These are phyloP conservation scores for Rhamnusium bicolor DNA, from an alignment of 2,888 invertebrate genomes.

Conservation along the genomic window DNA sequence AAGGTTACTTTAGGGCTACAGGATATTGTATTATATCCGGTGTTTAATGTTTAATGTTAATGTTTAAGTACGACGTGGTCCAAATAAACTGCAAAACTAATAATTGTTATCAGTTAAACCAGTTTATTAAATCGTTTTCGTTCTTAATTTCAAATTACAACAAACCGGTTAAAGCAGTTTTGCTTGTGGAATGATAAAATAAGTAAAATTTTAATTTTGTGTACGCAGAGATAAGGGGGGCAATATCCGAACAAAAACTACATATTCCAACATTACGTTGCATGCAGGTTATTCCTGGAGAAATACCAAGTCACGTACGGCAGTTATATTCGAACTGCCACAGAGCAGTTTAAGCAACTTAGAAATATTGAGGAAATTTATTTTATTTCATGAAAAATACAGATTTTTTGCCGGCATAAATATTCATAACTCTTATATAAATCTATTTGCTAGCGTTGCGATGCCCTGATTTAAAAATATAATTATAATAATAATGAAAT, in stretches of 20 bases:
- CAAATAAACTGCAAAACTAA: not conserved
- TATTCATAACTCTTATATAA: not conserved
- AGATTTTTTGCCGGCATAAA: not conserved
- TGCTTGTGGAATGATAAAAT: not conserved
- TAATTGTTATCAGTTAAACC: not conserved
- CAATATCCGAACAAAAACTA: conserved; percentile 5
- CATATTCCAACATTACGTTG: conserved; percentile 11
- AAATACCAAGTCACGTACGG: conserved; percentile 33
- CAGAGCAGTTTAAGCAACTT: conserved; percentile 20
- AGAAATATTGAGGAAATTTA: conserved; percentile 28
- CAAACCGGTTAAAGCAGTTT: not conserved
- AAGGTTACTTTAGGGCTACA: too few species aligned
- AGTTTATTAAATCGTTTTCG: not conserved
- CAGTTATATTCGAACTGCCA: conserved; percentile 31
- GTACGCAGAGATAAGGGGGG: conserved; percentile 7
- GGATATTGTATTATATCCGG: too few species aligned
- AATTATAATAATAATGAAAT: too few species aligned
- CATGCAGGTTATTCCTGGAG: conserved; percentile 19
- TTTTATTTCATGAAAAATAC: conserved; percentile 5
- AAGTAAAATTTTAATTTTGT: conserved; percentile 1
- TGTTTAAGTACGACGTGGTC: not conserved
- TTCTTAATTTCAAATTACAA: not conserved
- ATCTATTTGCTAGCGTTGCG: too few species aligned
- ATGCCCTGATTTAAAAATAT: too few species aligned
- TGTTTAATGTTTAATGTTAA: too few species aligned